Conservation (phyloP, 1,140 invertebrate species). For the Pachypsylla venusta region DNA sequence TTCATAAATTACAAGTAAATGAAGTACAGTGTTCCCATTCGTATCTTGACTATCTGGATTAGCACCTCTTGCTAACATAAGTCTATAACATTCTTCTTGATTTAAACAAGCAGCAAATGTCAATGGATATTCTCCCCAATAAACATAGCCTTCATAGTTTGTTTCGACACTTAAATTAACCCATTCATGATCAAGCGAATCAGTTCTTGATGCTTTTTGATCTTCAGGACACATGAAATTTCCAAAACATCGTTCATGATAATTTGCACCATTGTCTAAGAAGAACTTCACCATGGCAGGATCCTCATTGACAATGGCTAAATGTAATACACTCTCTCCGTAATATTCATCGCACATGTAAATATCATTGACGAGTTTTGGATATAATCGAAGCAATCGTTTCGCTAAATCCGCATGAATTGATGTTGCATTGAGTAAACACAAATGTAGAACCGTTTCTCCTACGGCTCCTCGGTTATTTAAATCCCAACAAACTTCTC, state of each 20-base stretch:
- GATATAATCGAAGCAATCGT: constrained; percentile 75
- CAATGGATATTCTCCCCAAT: constrained; percentile 96
- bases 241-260: constrained; percentile 79
- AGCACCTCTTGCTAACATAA: constrained; percentile 86
- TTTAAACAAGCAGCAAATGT: constrained; percentile 91
- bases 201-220: constrained; percentile 76
- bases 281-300: constrained; percentile 93
- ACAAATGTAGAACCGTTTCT: constrained; percentile 86
- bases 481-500: constrained; percentile 83
- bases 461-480: constrained; percentile 88
- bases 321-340: constrained; percentile 83
- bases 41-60: constrained; percentile 90
- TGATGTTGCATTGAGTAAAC: constrained; percentile 77
- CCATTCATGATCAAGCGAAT: constrained; percentile 83
- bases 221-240: constrained; percentile 97
- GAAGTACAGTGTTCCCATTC: constrained; percentile 93
- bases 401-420: constrained; percentile 87
- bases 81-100: constrained; percentile 91
- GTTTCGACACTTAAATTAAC: constrained; percentile 70
- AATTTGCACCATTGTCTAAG: constrained; percentile 77
- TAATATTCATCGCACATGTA: constrained; percentile 96
- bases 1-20: constrained; percentile 93
- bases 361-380: constrained; percentile 89
- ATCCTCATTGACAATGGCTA: constrained; percentile 97
- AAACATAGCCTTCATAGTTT: constrained; percentile 94